Evolutionary conservation across 53 echinoderm and acorn worm species (phyloP).

Genomic region (Paracentrotus lividus): DNA sequence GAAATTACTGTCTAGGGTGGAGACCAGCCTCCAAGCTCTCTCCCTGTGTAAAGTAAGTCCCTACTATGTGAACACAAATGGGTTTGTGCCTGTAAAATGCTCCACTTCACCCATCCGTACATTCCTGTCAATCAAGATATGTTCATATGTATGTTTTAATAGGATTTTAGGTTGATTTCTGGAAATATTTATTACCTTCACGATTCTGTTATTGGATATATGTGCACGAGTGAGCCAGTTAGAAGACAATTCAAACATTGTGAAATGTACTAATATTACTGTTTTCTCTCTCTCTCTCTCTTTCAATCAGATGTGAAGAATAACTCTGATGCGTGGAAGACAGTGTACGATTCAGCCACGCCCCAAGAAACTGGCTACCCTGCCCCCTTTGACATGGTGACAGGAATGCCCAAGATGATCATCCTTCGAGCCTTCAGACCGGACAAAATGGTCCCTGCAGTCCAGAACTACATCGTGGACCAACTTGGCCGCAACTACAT

Average conservation of each 20-base stretch:
- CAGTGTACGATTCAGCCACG: slow-evolving; percentile 89
- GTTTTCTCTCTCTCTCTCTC: background rate
- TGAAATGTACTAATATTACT: too few species aligned
- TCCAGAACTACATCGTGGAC: slow-evolving; percentile 91
- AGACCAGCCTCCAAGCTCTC: too few species aligned
- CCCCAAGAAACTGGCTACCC: slow-evolving; percentile 87
- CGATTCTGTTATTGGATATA: too few species aligned
- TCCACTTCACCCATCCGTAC: too few species aligned
- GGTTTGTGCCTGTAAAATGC: too few species aligned
- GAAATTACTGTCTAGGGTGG: too few species aligned
- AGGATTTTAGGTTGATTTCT: too few species aligned
- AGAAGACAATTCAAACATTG: too few species aligned
- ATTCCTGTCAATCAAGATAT: too few species aligned
- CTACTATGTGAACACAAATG: too few species aligned
- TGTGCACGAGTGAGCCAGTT: background rate
- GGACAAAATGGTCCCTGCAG: slow-evolving; percentile 93
- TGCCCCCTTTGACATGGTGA: slow-evolving; percentile 72
- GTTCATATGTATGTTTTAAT: too few species aligned
- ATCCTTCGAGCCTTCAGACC: slow-evolving; percentile 88
- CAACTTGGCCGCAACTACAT: slow-evolving; percentile 95
- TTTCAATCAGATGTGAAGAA: slow-evolving; percentile 79
- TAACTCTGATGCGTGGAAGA: slow-evolving; percentile 89
- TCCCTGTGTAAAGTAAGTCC: too few species aligned
- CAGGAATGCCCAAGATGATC: slow-evolving; percentile 84
- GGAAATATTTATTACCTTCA: background rate